Base-by-base conservation (phyloP, 2,888 invertebrate genomes). In the Plagodis dolabraria region DNA sequence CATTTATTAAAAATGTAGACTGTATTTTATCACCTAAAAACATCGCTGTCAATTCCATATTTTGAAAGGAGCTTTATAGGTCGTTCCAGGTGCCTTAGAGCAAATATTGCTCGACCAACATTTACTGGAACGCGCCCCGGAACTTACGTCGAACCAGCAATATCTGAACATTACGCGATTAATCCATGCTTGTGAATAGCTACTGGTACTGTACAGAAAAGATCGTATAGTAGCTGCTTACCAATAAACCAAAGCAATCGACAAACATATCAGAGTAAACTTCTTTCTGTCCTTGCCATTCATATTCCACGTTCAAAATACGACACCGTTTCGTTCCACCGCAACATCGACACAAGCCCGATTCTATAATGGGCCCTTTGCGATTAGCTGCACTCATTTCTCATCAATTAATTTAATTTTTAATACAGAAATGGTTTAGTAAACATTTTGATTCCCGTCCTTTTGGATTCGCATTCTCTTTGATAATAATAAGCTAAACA, bases 201-300 rank as follows among this genome's bases (percentile, higher is more conserved):
- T 11, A 36, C 35, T n/a, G 7, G 34, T 36, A 38, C 10, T 11
- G 33, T 34, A 10, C 33, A 7, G n/a, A 33, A 9, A 47, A 10
- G 4, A n/a, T 36, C 0, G 1, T 11, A 57, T 22, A 53, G 34
- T 7, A 9, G 38, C 9, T 48, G 40, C 83, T 71, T 63, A 90
- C 89, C 77, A 90, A 62, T 57, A 90, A 72, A 7, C 91, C 90
- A 67, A 87, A 90, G 69, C 87, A 88, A 61, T 89, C 89, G 7
- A 90, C 76, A 65, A 90, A 86, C 80, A 90, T 85, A 66, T 90
- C 89, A 0, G 84, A 79, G 57, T 90, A 90, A 0, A 86, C 74
- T 72, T 90, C 89, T 65, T 80, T 82, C 42, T 81, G 80, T 0
- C 86, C 87, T 34, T 77, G 71, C 79, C 83, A 89, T 12, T 83